Percentiles rank a stretch among this genome's conserved stretches.
These are phyloP conservation scores for Cataglyphis livida DNA, from an alignment of 2,888 invertebrate genomes.

Conservation along the genomic window DNA sequence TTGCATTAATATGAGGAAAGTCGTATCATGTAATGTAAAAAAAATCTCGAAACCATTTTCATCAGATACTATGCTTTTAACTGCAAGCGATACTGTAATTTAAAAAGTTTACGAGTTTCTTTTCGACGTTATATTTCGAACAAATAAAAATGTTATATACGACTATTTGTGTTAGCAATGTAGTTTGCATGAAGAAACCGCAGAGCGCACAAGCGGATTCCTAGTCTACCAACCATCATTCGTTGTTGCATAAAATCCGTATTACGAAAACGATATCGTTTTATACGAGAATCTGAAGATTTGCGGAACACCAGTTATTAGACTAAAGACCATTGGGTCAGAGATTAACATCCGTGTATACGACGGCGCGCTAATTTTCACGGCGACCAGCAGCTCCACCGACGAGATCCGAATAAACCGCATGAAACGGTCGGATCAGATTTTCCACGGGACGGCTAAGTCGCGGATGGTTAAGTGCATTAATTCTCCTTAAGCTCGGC, in stretches of 20 bases:
- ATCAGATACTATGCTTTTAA: neutral
- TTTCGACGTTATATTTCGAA: neutral
- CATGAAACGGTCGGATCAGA: conserved; percentile 67
- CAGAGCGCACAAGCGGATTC: conserved; percentile 19
- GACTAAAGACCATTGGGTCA: conserved; percentile 52
- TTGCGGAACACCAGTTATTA: conserved; percentile 42
- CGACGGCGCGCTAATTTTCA: conserved; percentile 68
- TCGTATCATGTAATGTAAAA: neutral
- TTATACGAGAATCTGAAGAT: conserved; percentile 9
- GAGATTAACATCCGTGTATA: conserved; percentile 65
- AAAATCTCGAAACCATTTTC: neutral
- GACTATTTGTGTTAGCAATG: conserved; percentile 9
- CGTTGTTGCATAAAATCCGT: conserved; percentile 52
- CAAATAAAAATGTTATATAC: neutral
- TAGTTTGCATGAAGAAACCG: conserved; percentile 12
- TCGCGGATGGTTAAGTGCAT: conserved; percentile 74
- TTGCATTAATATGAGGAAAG: neutral
- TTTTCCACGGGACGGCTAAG: conserved; percentile 67
- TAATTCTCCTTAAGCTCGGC: conserved; percentile 79
- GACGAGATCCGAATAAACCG: conserved; percentile 62
- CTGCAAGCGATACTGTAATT: neutral
- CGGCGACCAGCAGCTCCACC: conserved; percentile 27
- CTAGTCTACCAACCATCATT: conserved; percentile 31
- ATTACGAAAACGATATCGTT: conserved; percentile 43
- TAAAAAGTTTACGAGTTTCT: neutral